A percentile compares a stretch with the other conserved stretches of the same genome.
Evolutionary conservation across 2,888 invertebrate species (phyloP).

Genomic region (Acholoe squamosa): DNA sequence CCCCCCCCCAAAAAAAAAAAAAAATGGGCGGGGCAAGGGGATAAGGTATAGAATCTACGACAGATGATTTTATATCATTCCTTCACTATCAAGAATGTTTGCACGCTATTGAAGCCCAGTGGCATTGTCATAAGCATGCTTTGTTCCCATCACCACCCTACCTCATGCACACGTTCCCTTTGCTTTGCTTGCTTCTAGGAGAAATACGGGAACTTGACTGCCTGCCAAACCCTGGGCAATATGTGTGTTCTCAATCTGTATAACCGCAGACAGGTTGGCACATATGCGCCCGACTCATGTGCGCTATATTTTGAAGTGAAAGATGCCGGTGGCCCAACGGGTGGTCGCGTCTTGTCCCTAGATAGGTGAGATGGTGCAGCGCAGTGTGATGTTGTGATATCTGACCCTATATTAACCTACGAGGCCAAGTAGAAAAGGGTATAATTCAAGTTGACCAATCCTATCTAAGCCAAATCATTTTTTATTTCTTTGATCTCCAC

Average conservation of each 20-base stretch:
- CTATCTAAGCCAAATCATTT: no score
- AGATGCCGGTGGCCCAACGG: neutral
- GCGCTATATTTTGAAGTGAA: conserved; percentile 63
- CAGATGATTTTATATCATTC: no score
- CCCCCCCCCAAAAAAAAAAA: no score
- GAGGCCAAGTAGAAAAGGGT: neutral
- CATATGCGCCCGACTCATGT: conserved; percentile 65
- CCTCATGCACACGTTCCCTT: neutral
- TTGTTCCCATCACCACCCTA: neutral
- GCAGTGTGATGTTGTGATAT: neutral
- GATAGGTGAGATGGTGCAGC: neutral
- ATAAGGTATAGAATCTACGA: no score
- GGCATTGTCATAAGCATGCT: neutral
- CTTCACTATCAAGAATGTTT: no score
- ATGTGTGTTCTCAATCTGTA: conserved; percentile 86
- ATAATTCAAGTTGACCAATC: no score
- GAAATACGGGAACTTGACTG: conserved; percentile 83
- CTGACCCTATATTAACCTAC: neutral
- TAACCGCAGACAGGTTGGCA: conserved; percentile 76
- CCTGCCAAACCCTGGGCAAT: conserved; percentile 88
- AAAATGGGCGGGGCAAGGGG: no score
- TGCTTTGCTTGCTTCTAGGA: conserved; percentile 60
- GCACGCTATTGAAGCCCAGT: neutral
- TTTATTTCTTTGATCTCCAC: no score
- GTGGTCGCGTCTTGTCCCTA: neutral